These are phyloP conservation scores for Noctilio leporinus DNA, from an alignment of 2,113 vertebrate genomes.

Conservation along the genomic window DNA sequence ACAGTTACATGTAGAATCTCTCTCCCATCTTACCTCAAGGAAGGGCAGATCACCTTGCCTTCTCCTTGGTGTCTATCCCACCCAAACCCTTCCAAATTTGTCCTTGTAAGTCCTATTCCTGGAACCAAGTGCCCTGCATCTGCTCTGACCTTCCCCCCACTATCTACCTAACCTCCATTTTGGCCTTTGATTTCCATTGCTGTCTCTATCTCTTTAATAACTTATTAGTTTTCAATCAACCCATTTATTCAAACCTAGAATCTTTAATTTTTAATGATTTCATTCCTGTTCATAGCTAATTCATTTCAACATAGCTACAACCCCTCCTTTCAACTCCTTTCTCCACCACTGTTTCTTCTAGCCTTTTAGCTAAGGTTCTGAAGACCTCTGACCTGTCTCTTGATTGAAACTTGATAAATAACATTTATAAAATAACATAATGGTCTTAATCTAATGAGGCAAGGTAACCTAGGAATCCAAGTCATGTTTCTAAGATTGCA, in stretches of 20 bases:
- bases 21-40: neutral
- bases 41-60: neutral
- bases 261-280: neutral
- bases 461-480: neutral
- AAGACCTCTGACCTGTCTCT: neutral
- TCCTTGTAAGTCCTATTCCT: neutral
- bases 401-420: neutral
- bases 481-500: slow-evolving; percentile 33
- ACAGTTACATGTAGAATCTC: neutral
- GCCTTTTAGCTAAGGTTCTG: neutral
- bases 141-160: neutral
- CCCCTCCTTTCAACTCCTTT: neutral
- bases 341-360: neutral
- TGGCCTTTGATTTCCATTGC: neutral
- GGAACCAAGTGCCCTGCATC: neutral
- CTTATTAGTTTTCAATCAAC: neutral
- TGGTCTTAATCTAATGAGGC: neutral
- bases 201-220: neutral
- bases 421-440: neutral
- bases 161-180: neutral
- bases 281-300: neutral
- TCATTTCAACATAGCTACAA: neutral
- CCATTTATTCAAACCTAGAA: neutral
- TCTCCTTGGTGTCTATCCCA: neutral
- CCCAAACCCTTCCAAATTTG: neutral